Base-by-base conservation (phyloP, 2,113 vertebrate genomes). In the Mustelus asterias region DNA sequence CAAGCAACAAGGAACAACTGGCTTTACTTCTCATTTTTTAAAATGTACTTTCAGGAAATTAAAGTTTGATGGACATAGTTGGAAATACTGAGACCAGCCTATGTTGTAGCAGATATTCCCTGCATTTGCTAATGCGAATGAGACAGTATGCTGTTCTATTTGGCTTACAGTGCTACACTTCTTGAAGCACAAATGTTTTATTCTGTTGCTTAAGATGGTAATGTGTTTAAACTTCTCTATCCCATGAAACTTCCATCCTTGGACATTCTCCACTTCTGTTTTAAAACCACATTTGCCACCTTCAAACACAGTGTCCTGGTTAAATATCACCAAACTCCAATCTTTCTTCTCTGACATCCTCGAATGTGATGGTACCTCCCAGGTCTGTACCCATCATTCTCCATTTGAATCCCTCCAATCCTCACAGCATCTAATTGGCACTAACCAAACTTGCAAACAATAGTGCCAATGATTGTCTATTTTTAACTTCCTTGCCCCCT, bases 11-110 rank as follows among this genome's bases (percentile, higher is more conserved):
- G 13, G 10, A 60, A n/a, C 29, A 13, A 67, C 33, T 65, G n/a
- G 33, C 58, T 65, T 93, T 65, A 63, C 37, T 93, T 65, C 89
- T 37, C 89, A 65, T 65, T 93, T 63, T 93, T 89, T 89, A 54
- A 54, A 54, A 7, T 65, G 60, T 8, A 37, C 89, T 37, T 92
- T 37, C 18, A 33, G n/a, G 54, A 63, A 90, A 90, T 33, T 90
- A 58, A 90, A 93, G 33, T 20, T 14, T 8, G 33, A 37, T 22
- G 6, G 89, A 24, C 24, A 2, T 14, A 14, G n/a, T n/a, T n/a
- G n/a, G n/a, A n/a, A n/a, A n/a, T n/a, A n/a, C n/a, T n/a, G n/a
- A n/a, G n/a, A n/a, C n/a, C n/a, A n/a, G n/a, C n/a, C n/a, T 90
- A 60, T 10, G 63, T 65, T 60, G 5, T 65, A 65, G 29, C 54